Base-by-base conservation (phyloP, 2,888 invertebrate species). In the Agapostemon virescens region DNA sequence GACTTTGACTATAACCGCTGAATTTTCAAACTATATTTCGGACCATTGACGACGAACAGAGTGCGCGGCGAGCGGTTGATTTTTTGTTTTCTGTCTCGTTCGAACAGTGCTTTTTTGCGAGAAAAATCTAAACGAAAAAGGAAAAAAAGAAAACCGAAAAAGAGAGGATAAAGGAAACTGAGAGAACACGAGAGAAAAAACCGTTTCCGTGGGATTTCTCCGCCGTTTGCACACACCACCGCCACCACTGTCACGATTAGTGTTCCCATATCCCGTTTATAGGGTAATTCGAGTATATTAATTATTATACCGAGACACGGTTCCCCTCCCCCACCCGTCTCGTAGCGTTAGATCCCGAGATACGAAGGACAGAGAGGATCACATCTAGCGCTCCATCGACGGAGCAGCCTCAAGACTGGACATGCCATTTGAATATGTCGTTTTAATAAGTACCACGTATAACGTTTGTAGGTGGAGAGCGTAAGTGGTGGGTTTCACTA, bases 361-460 rank as follows among this genome's bases (percentile, higher is more conserved):
- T 11, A 67, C 64, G 33, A 61, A 80, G 66, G 61, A 85, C 79
- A 42, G 45, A 33, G 52, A 83, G 74, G 66, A 81, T 78, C 77
- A 61, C 61, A 79, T 64, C 73, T 81, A 79, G 82, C 69, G 84
- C 86, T 84, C 87, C n/a, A 23, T 72, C 40, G 49, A 74, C 69
- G 11, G 86, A 79, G 85, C 79, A 58, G 71, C 79, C 79, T 84
- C 72, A 87, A 87, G 88, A 88, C 87, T 87, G 88, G 87, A 87
- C 76, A 81, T 58, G 81, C 82, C 77, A 83, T 87, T 85, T 82
- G 69, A 87, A 80, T 84, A 85, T 67, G 83, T 79, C 78, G 74
- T 82, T 85, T 85, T 80, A 69, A 69, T 73, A 74, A 73, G 30
- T 82, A 80, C 74, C 83, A 84, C 75, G 73, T 76, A 64, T 81